Evolutionary conservation across 2,888 invertebrate species (phyloP).

Genomic region (Drosophila paramelanica): DNA sequence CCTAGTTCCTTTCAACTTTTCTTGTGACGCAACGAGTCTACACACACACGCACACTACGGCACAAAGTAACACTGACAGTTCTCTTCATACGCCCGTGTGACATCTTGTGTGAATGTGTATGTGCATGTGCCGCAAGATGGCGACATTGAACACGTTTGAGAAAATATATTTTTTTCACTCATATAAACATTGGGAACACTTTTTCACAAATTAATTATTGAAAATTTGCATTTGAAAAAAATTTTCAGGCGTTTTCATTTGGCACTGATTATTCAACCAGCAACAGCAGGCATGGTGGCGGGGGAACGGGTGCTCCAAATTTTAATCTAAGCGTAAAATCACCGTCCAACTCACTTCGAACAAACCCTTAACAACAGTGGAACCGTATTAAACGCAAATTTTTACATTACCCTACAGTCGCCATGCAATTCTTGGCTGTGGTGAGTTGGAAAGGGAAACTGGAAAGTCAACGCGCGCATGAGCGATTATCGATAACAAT

Average conservation of each 20-base stretch:
- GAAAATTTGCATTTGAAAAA: conserved; percentile 24
- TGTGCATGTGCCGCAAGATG: conserved; percentile 72
- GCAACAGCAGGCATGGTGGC: conserved; percentile 29
- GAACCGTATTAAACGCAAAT: conserved; percentile 79
- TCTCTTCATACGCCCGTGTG: conserved; percentile 52
- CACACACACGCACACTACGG: conserved; percentile 55
- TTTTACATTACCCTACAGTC: conserved; percentile 64
- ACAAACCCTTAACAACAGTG: conserved; percentile 85
- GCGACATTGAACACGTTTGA: conserved; percentile 67
- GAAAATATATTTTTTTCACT: conserved; percentile 49
- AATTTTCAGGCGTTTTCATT: conserved; percentile 36
- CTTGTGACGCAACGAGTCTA: conserved; percentile 70
- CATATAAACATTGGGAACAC: conserved; percentile 36
- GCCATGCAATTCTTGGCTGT: conserved; percentile 53
- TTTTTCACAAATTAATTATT: conserved; percentile 41
- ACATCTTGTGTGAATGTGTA: conserved; percentile 41
- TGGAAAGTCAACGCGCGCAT: conserved; percentile 47
- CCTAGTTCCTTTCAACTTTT: conserved; percentile 47
- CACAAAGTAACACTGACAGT: conserved; percentile 47
- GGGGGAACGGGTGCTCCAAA: conserved; percentile 49
- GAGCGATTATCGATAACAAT: conserved; percentile 42
- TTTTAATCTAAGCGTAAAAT: conserved; percentile 40
- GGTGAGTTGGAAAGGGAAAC: conserved; percentile 59
- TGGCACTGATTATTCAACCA: conserved; percentile 77
- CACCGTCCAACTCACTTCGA: conserved; percentile 82